Evolutionary conservation across 1,140 invertebrate species (phyloP).

Genomic region (Brachionus rotundiformis): DNA sequence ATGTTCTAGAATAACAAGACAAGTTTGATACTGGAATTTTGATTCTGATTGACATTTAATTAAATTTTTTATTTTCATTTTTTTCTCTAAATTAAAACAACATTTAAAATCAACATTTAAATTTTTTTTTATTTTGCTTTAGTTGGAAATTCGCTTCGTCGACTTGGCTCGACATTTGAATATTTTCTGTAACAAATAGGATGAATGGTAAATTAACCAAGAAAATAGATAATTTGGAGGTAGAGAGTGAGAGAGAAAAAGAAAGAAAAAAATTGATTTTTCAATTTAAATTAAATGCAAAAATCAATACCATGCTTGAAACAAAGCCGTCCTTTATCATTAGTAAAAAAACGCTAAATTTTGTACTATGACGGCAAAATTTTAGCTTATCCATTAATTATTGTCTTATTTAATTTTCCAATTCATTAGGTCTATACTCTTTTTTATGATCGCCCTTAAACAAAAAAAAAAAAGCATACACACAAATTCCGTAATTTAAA

Average conservation of each 20-base stretch:
- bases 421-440: neutral
- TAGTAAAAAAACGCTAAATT: conserved; percentile 36
- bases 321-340: conserved; percentile 18
- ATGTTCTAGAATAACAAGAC: conserved; percentile 15
- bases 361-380: conserved; percentile 24
- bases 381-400: conserved; percentile 48
- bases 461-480: neutral
- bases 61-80: neutral
- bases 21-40: neutral
- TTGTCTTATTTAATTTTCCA: conserved; percentile 28
- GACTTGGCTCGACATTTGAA: conserved; percentile 1
- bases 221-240: conserved; percentile 39
- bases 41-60: conserved; percentile 32
- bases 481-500: conserved; percentile 10
- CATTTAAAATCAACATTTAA: conserved; percentile 3
- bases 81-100: conserved; percentile 26
- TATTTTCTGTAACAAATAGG: neutral
- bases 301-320: conserved; percentile 8
- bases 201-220: conserved; percentile 44
- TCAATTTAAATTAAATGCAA: neutral
- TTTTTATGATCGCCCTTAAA: neutral
- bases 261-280: neutral
- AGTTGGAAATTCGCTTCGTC: neutral
- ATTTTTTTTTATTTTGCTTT: neutral
- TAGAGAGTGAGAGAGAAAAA: no score